Evolutionary conservation across 2,888 invertebrate genomes (phyloP).

Genomic region (Conomelus anceps): DNA sequence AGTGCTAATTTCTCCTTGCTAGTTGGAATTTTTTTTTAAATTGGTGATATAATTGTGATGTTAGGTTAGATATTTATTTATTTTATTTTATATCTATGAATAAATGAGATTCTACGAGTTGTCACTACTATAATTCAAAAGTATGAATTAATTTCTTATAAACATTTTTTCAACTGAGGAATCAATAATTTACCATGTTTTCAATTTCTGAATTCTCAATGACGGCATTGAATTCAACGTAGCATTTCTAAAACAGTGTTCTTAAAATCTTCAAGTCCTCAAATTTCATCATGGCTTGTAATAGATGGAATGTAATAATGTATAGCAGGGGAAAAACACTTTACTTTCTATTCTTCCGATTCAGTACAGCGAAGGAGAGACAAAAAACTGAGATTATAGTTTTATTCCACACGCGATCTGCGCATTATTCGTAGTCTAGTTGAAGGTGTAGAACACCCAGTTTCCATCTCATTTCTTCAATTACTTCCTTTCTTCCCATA

Average conservation of each 20-base stretch:
- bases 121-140: too few species aligned
- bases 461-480: too few species aligned
- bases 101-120: too few species aligned
- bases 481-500: not conserved
- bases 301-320: not conserved
- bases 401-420: not conserved
- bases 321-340: not conserved
- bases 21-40: too few species aligned
- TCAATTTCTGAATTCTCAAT: not conserved
- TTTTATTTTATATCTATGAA: too few species aligned
- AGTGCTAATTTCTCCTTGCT: too few species aligned
- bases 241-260: not conserved
- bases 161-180: too few species aligned
- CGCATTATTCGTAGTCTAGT: not conserved
- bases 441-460: not conserved
- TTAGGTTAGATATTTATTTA: too few species aligned
- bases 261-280: not conserved
- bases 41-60: too few species aligned
- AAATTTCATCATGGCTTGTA: not conserved
- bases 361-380: not conserved
- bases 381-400: not conserved
- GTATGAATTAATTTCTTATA: too few species aligned
- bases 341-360: not conserved
- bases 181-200: not conserved
- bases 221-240: too few species aligned